Evolutionary conservation across 1,140 invertebrate species (phyloP), one percentile per base, ranked within the genome.

Genomic region (Listronotus bonariensis): DNA sequence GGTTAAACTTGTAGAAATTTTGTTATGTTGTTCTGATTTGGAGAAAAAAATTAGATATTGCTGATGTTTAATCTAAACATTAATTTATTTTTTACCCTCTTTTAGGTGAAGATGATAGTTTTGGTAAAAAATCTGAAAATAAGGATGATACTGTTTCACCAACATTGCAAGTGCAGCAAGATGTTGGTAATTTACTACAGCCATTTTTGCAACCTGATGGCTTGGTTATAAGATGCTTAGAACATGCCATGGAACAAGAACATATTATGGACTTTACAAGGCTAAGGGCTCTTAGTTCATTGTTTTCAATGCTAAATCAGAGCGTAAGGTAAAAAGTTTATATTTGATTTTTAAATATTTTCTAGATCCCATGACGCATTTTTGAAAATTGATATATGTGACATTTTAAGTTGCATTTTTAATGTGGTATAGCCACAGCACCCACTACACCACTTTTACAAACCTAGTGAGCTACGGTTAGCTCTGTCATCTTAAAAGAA

Each of bases 181-280:
- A 97, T 74, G 92, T 96, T 67, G 92, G 92, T 0, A 84, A 87
- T 56, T 87, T 97, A 48, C 80, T 99, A 14, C 86, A 90, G 61
- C 89, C 91, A 8, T 90, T 91, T 77, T 93, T 99, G 76, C 86
- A 89, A 4, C 88, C 92, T 1, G 96, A 98, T 80, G 97, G 97
- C 34, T 81, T 99, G 15, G 94, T 99, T 6, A 90, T 94, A 3
- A 87, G 91, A 62, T 95, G 93, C 72, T 79, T 99, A 48, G 94
- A 99, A 74, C 96, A 91, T 78, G 92, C 95, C 0, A 88, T 89
- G 73, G 87, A 87, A 34, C 91, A 96, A 73, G 97, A 99, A 74
- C 98, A 99, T 77, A 96, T 99, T 43, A 99, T 99, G 98, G 97
- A 99, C 80, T 98, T 98, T 76, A 99, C 97, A 0, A 83, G 95